These are phyloP conservation scores for Brachionus asplanchnoidis DNA, from an alignment of 1,140 invertebrate genomes.

Conservation along the genomic window DNA sequence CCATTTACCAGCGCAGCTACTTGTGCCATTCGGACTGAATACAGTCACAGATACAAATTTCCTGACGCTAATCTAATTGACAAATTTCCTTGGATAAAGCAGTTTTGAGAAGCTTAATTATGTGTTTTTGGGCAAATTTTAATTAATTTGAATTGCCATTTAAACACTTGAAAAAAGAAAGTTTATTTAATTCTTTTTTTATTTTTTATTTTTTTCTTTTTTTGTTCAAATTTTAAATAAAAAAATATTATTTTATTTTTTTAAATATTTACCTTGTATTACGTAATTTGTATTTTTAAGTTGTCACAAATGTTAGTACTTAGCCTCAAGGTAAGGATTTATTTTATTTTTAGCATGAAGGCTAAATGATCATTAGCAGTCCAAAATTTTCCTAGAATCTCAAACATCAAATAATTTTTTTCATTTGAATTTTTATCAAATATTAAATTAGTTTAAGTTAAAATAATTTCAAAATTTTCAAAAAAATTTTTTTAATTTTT, in stretches of 20 bases:
- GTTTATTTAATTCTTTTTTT: not conserved
- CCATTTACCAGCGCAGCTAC: not conserved
- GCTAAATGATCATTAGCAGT: no score
- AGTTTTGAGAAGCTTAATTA: constrained; percentile 9
- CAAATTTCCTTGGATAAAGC: constrained; percentile 35
- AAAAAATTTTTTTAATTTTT: no score
- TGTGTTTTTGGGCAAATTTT: not conserved
- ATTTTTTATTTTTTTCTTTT: not conserved
- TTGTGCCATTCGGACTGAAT: not conserved
- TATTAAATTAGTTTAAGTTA: no score
- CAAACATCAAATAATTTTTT: no score
- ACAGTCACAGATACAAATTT: not conserved
- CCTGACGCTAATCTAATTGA: not conserved
- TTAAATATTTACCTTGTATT: not conserved
- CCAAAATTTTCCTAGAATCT: no score
- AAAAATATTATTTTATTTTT: not conserved
- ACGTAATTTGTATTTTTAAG: not conserved
- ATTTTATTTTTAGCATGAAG: not conserved
- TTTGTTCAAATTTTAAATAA: not conserved
- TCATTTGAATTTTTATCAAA: no score
- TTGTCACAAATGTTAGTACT: not conserved
- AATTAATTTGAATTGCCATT: not conserved
- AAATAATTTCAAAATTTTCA: no score
- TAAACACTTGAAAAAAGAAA: not conserved
- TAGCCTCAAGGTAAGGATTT: not conserved